Percentiles rank a stretch among this genome's conserved stretches.
Conservation (phyloP, 2,113 vertebrate species). For the Dolichotis patagonum region DNA sequence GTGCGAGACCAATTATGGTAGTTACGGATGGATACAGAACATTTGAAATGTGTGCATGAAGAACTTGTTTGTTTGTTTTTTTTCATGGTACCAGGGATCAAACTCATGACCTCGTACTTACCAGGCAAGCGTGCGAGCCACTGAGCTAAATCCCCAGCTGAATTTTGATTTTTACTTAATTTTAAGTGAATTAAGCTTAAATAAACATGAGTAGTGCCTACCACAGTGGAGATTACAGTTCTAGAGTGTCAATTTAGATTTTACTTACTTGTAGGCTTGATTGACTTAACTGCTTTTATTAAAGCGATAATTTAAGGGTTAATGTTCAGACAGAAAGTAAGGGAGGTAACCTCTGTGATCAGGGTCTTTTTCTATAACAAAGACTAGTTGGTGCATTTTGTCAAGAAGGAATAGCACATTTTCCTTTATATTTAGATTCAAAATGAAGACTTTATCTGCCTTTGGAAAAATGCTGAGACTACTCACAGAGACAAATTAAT, state of each 20-base stretch:
- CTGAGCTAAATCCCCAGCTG: no score
- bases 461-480: neutral
- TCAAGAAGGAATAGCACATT: neutral
- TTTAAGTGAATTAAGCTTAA: conserved; percentile 1
- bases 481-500: conserved; percentile 17
- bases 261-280: neutral
- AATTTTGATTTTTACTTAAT: neutral
- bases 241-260: neutral
- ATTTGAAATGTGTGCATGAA: neutral
- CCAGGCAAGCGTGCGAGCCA: no score
- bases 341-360: neutral
- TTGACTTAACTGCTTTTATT: neutral
- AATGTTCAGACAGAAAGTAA: neutral
- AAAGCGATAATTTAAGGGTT: neutral
- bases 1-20: neutral
- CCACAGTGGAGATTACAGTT: neutral
- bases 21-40: neutral
- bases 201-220: neutral
- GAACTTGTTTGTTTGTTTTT: no score
- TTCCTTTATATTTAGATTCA: neutral
- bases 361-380: neutral
- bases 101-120: no score
- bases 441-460: neutral
- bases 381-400: neutral
- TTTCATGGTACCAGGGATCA: no score